Evolutionary conservation across 2,113 vertebrate genomes (phyloP).

Genomic region (Oncorhynchus nerka): DNA sequence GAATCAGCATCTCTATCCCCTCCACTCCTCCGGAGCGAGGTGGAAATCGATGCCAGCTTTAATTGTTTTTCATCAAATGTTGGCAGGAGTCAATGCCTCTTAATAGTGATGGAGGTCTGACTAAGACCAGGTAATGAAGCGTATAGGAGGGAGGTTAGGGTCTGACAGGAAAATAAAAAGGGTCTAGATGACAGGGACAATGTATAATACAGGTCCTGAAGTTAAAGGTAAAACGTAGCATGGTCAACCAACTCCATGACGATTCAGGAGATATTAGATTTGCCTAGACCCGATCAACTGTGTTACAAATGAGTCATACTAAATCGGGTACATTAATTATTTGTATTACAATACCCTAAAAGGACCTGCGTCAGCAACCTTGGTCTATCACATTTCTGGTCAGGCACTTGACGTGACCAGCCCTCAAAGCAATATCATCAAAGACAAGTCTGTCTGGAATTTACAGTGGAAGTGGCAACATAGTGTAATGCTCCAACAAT

Average conservation of each 20-base stretch:
- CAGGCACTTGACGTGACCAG: constrained; percentile 51
- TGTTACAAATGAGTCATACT: background rate
- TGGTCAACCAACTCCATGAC: too few relatives aligned
- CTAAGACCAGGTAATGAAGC: background rate
- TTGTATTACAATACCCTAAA: background rate
- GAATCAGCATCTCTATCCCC: background rate
- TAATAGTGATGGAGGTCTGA: background rate
- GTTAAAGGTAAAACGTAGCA: too few relatives aligned
- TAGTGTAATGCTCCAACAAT: constrained; percentile 53
- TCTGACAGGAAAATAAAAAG: constrained; percentile 23
- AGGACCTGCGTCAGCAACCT: constrained; percentile 9
- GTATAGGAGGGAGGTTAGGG: background rate
- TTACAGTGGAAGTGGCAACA: constrained; percentile 33
- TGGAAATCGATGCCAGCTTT: background rate
- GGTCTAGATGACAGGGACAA: background rate
- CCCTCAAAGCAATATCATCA: constrained; percentile 44
- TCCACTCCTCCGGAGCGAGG: background rate
- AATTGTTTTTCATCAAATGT: background rate
- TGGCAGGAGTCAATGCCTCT: constrained; percentile 1
- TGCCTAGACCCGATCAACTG: background rate
- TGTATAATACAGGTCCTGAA: background rate
- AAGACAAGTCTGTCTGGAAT: constrained; percentile 38
- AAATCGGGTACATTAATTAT: background rate
- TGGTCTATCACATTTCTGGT: constrained; percentile 25
- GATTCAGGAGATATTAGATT: too few relatives aligned